These are phyloP conservation scores for Coleophora flavipennella DNA, from an alignment of 2,888 invertebrate genomes.

Conservation along the genomic window DNA sequence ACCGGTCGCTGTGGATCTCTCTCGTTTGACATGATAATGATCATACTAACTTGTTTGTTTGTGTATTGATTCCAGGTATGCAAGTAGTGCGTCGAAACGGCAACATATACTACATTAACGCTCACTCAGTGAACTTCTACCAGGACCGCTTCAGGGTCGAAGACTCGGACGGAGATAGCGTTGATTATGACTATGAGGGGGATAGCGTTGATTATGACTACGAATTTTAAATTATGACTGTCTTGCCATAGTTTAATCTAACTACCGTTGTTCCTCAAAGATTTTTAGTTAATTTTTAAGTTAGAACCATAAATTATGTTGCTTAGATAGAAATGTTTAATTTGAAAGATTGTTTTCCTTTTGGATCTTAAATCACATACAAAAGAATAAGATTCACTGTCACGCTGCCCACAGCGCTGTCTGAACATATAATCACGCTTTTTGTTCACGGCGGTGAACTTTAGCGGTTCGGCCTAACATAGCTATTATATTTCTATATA, in stretches of 20 bases:
- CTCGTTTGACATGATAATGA: too few species aligned
- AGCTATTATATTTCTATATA: too few species aligned
- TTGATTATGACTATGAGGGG: conserved; percentile 54
- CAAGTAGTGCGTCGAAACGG: conserved; percentile 44
- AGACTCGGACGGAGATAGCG: conserved; percentile 56
- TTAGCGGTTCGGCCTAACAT: too few species aligned
- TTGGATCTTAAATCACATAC: too few species aligned
- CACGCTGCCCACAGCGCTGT: too few species aligned
- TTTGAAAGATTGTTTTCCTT: too few species aligned
- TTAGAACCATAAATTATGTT: not conserved
- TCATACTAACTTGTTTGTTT: not conserved
- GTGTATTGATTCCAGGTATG: conserved; percentile 37
- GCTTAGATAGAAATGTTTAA: not conserved
- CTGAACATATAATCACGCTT: too few species aligned
- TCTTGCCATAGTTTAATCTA: not conserved
- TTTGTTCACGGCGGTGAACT: too few species aligned
- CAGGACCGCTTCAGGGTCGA: conserved; percentile 48
- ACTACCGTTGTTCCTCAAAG: not conserved
- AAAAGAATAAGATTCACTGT: too few species aligned
- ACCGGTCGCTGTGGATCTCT: too few species aligned
- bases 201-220: conserved; percentile 39
- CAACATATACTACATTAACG: conserved; percentile 52
- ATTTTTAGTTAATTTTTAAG: too few species aligned
- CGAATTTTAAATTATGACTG: conserved; percentile 39
- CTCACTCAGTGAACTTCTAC: conserved; percentile 52